A percentile compares a stretch with the other conserved stretches of the same genome.
Evolutionary conservation across 2,888 invertebrate genomes (phyloP).

Genomic region (Dastarcus helophoroides): DNA sequence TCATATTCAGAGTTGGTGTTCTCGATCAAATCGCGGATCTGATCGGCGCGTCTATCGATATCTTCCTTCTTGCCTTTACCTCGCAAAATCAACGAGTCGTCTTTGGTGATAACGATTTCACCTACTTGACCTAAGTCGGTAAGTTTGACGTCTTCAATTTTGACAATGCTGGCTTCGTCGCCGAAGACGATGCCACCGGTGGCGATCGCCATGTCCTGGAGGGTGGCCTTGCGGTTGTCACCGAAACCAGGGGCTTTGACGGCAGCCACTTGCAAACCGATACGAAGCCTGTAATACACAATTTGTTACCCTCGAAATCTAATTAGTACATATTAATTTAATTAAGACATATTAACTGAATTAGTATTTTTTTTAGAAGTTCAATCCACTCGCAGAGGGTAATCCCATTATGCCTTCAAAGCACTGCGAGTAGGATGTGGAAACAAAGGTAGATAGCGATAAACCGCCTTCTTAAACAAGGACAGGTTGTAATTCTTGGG

Average conservation of each 20-base stretch:
- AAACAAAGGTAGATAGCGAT: no score
- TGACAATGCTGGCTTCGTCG: constrained; percentile 37
- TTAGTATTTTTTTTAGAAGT: no score
- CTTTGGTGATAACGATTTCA: constrained; percentile 39
- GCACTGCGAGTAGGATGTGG: no score
- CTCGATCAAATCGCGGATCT: constrained; percentile 37
- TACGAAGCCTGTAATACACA: constrained; percentile 28
- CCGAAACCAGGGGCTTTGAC: constrained; percentile 43
- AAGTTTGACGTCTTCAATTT: constrained; percentile 36
- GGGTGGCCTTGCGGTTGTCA: constrained; percentile 39
- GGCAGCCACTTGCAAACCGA: constrained; percentile 40
- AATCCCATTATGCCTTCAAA: no score
- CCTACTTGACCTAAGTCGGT: constrained; percentile 38
- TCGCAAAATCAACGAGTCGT: constrained; percentile 35
- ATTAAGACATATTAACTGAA: no score
- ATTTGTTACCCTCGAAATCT: no score
- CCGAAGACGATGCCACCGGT: constrained; percentile 39
- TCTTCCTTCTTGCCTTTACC: constrained; percentile 34
- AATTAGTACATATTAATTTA: no score
- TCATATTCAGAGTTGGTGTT: constrained; percentile 39
- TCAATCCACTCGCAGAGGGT: no score
- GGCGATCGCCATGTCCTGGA: constrained; percentile 39
- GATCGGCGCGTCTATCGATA: constrained; percentile 34
- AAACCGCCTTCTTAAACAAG: no score
- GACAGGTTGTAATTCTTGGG: no score